phyloP scores from a whole-genome alignment of 2,888 invertebrate genomes.

The Thyatira batis region DNA sequence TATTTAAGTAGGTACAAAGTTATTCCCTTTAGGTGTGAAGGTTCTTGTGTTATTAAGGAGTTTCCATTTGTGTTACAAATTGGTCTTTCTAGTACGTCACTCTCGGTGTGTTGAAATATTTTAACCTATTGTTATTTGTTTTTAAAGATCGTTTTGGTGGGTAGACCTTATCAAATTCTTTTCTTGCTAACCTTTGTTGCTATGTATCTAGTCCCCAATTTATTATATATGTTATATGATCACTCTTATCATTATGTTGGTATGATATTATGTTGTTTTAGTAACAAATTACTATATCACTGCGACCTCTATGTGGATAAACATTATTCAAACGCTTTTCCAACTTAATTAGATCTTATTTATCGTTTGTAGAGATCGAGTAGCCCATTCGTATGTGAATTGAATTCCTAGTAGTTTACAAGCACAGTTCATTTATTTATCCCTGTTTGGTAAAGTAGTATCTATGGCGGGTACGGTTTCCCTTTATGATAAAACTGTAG shows the following conservation, averaged over 20 bases:
- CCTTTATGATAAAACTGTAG: slow-evolving; percentile 22
- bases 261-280: no score
- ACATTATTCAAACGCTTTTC: background rate
- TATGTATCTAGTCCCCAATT: no score
- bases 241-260: no score
- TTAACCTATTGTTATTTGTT: no score
- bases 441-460: slow-evolving; percentile 39
- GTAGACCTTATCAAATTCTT: no score
- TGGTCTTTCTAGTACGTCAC: no score
- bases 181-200: no score
- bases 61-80: background rate
- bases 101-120: no score
- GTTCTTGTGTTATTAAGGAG: background rate
- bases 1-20: slow-evolving; percentile 43
- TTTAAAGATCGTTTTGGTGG: no score
- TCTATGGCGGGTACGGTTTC: slow-evolving; percentile 28
- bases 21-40: slow-evolving; percentile 3
- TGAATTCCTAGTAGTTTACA: slow-evolving; percentile 4
- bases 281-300: no score
- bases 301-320: background rate
- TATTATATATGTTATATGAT: no score
- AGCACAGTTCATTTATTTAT: slow-evolving; percentile 35
- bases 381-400: slow-evolving; percentile 3
- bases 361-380: slow-evolving; percentile 5
- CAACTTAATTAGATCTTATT: slow-evolving; percentile 2